These are phyloP conservation scores for Eristalis tenax DNA, from an alignment of 2,888 invertebrate genomes.

Conservation along the genomic window DNA sequence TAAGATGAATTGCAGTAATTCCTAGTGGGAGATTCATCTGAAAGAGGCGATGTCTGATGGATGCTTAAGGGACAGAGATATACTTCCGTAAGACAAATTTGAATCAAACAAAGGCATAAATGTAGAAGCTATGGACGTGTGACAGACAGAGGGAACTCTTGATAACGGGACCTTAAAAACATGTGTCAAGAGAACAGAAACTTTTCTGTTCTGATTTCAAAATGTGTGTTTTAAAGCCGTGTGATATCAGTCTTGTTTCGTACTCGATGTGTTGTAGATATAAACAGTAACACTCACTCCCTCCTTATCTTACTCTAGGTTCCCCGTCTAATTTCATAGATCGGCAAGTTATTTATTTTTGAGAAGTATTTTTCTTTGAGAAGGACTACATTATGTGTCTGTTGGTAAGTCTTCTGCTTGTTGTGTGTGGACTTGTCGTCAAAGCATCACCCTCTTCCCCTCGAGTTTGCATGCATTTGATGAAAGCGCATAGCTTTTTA, in stretches of 20 bases:
- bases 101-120: too few species aligned
- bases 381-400: slow-evolving; percentile 38
- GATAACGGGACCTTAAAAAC: too few species aligned
- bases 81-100: too few species aligned
- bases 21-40: neutral
- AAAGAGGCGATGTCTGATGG: neutral
- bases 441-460: neutral
- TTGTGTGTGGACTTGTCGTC: slow-evolving; percentile 32
- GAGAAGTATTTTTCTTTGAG: slow-evolving; percentile 7
- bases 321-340: slow-evolving; percentile 24
- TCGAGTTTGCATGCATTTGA: slow-evolving; percentile 46
- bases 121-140: too few species aligned
- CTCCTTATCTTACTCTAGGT: slow-evolving; percentile 47
- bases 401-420: slow-evolving; percentile 52
- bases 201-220: neutral
- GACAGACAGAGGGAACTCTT: too few species aligned
- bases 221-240: neutral
- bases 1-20: neutral
- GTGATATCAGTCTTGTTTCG: neutral
- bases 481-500: neutral
- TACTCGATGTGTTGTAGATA: neutral
- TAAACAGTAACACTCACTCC: slow-evolving; percentile 3
- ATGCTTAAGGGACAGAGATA: too few species aligned
- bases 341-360: slow-evolving; percentile 27
- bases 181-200: too few species aligned